Conservation (phyloP, 2,113 vertebrate species). For the Delphinapterus leucas region DNA sequence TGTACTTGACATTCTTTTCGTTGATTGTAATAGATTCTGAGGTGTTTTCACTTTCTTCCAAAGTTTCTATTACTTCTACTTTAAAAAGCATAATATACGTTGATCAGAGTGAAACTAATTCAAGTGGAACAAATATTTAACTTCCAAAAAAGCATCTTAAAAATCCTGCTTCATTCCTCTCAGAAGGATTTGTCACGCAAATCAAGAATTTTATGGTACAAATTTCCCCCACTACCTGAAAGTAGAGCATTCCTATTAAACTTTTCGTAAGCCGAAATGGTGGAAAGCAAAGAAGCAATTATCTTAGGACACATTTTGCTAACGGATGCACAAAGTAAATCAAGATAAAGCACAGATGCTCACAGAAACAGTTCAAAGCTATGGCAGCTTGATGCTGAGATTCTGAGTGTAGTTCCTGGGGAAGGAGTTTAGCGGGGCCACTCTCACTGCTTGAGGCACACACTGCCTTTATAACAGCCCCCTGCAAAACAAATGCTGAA, state of each 20-base stretch:
- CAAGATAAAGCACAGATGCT: neutral
- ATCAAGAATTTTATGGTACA: neutral
- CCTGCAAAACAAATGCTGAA: neutral
- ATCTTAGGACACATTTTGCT: neutral
- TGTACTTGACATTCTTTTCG: conserved; percentile 15
- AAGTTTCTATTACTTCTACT: conserved; percentile 53
- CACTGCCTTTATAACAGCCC: neutral
- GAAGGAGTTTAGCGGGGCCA: neutral
- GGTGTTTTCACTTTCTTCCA: conserved; percentile 6
- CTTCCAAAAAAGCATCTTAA: conserved; percentile 5
- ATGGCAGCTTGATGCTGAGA: neutral
- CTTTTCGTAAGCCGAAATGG: neutral
- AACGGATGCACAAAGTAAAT: neutral
- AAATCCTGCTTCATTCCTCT: conserved; percentile 17
- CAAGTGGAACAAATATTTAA: neutral
- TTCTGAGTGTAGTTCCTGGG: neutral
- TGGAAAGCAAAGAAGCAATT: neutral
- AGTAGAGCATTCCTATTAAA: neutral
- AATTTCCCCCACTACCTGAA: neutral
- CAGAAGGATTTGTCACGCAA: conserved; percentile 34
- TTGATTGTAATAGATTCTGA: conserved; percentile 50
- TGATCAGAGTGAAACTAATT: conserved; percentile 48
- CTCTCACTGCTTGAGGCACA: neutral
- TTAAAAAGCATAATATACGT: conserved; percentile 34
- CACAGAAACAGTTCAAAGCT: neutral